A percentile compares a stretch with the other conserved stretches of the same genome.
phyloP scores from a whole-genome alignment of 1,140 invertebrate genomes.

The Caenorhabditis remanei region DNA sequence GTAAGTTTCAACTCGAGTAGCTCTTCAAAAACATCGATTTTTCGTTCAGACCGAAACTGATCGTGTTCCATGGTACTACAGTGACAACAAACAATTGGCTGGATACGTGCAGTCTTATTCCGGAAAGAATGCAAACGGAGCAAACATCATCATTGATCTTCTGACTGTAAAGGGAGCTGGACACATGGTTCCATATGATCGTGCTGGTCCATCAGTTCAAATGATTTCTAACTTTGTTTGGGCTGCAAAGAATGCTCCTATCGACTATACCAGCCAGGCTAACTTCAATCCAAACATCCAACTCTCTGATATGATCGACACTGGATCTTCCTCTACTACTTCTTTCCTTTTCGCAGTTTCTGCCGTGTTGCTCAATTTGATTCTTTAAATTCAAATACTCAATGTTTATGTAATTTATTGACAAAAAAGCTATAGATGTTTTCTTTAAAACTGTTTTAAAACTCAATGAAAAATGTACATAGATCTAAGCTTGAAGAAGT shows the following conservation, averaged over 20 bases:
- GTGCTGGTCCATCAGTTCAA: conserved; percentile 79
- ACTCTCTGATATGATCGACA: conserved; percentile 12
- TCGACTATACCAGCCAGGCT: conserved; percentile 23
- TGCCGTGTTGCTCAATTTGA: background rate
- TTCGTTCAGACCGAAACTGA: background rate
- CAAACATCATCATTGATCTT: conserved; percentile 62
- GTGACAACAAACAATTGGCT: conserved; percentile 56
- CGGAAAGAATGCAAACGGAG: conserved; percentile 29
- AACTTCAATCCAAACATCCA: conserved; percentile 49
- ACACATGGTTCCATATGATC: conserved; percentile 81
- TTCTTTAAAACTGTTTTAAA: conserved; percentile 5
- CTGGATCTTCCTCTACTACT: background rate
- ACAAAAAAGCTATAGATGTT: conserved; percentile 19
- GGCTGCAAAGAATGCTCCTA: background rate
- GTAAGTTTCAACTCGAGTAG: background rate
- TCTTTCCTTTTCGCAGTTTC: background rate
- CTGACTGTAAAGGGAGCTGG: conserved; percentile 78
- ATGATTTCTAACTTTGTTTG: conserved; percentile 77
- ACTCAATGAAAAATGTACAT: conserved; percentile 42
- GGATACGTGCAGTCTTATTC: conserved; percentile 64
- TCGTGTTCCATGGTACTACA: conserved; percentile 48
- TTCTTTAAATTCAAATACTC: background rate
- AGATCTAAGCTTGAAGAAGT: conserved; percentile 34
- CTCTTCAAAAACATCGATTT: background rate
- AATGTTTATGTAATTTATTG: background rate